Conservation (phyloP, 1,140 invertebrate genomes). For the Vanessa atalanta region DNA sequence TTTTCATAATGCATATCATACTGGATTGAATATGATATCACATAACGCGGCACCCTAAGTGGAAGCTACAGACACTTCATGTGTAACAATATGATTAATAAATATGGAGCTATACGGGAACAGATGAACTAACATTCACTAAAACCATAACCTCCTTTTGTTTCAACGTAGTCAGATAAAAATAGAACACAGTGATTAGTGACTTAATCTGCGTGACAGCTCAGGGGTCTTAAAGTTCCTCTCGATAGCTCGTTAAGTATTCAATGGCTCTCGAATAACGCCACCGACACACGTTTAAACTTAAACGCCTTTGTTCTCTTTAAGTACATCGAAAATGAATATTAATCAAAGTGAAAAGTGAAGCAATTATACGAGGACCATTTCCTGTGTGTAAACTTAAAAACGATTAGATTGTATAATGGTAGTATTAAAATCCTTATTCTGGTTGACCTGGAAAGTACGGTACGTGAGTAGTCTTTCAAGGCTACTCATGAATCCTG, state of each 20-base stretch:
- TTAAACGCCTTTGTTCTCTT: not conserved
- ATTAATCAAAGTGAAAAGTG: constrained; percentile 5
- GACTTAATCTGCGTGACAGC: not conserved
- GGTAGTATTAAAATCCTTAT: too few species aligned
- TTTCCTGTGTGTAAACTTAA: not conserved
- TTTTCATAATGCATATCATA: too few species aligned
- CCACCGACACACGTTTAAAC: not conserved
- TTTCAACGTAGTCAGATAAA: not conserved
- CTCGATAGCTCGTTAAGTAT: not conserved
- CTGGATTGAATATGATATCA: too few species aligned
- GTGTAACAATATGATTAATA: not conserved
- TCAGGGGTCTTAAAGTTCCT: not conserved
- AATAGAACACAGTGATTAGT: constrained; percentile 3
- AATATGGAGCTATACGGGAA: not conserved
- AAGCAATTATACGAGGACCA: not conserved
- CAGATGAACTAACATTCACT: not conserved
- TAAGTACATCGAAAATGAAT: not conserved
- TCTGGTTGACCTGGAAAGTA: too few species aligned
- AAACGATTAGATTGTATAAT: too few species aligned
- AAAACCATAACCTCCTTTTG: not conserved
- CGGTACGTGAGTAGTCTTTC: too few species aligned
- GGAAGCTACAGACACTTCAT: not conserved
- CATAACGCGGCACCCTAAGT: too few species aligned
- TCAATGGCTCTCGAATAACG: not conserved
- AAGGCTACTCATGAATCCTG: too few species aligned